Conservation (phyloP, 2,888 invertebrate genomes). For the Torymus auratus region DNA sequence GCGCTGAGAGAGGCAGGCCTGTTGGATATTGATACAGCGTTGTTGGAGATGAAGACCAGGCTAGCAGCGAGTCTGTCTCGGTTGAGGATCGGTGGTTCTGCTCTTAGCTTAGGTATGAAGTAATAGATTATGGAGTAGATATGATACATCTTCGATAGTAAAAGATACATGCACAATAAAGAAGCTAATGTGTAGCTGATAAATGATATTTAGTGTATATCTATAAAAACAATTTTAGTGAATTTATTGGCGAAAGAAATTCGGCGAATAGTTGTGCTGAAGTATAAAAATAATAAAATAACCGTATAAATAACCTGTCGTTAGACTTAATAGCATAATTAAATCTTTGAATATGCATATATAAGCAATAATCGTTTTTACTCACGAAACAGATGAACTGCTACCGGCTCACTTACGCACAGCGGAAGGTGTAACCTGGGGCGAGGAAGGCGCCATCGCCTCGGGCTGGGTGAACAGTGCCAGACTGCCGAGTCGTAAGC, state of each 20-base stretch:
- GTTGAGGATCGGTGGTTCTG: slow-evolving; percentile 85
- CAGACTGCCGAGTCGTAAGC: slow-evolving; percentile 79
- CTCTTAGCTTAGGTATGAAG: slow-evolving; percentile 79
- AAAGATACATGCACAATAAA: no score
- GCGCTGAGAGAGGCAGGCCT: slow-evolving; percentile 69
- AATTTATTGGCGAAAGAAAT: no score
- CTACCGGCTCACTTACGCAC: slow-evolving; percentile 84
- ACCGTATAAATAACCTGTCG: no score
- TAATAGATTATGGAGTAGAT: no score
- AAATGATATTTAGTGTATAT: no score
- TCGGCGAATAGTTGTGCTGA: no score
- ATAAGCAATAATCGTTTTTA: neutral
- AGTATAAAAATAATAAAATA: no score
- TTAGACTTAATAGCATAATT: no score
- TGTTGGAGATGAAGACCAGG: slow-evolving; percentile 83
- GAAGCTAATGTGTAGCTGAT: no score
- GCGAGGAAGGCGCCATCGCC: slow-evolving; percentile 78
- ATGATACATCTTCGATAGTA: no score
- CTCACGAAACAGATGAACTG: slow-evolving; percentile 79
- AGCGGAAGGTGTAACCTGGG: slow-evolving; percentile 83
- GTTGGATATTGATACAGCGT: slow-evolving; percentile 80
- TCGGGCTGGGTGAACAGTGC: slow-evolving; percentile 90
- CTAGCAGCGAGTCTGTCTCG: slow-evolving; percentile 88
- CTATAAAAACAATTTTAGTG: no score
- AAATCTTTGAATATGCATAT: neutral